Evolutionary conservation across 2,113 vertebrate genomes (phyloP), one percentile per base, ranked within the genome.

Genomic region (Monarcha castaneiventris): DNA sequence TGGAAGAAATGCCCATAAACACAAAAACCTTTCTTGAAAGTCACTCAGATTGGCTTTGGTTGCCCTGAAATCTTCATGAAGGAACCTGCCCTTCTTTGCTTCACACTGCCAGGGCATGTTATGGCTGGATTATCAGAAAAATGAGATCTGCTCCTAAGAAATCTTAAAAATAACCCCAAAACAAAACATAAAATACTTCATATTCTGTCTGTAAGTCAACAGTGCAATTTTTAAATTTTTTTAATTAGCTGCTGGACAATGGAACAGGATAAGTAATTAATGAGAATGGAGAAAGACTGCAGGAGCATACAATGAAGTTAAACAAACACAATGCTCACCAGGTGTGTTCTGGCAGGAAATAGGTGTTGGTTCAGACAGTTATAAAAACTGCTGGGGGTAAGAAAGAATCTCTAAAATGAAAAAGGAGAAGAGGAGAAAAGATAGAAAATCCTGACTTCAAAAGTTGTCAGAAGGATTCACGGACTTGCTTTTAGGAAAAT

Each of bases 51-150:
- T 90, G 14, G 2, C 15, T 68, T 64, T 87, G 33, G 2, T 62
- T 76, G 25, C 20, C 41, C 22, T 61, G 64, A 51, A 52, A 13
- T 49, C 35, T 68, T 41, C 15, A 5, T 22, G 37, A 69, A 82
- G 11, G 29, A 59, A 46, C 49, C 61, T 73, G 32, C 10, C 27
- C 33, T 59, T 37, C 10, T 82, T 67, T n/a, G 13, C 29, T 54
- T 15, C 8, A 1, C 12, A 5, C 30, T 2, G 0, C 20, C 54
- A 21, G 10, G 54, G 25, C 5, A 4, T 20, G 7, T 25, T 67
- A 18, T 44, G 39, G 10, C 23, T 55, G 10, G 32, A 26, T 68
- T 19, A 22, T 43, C 7, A 15, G 37, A 78, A 64, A 72, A 81
- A 46, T 23, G 21, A 32, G 4, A 74, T 13, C 62, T 41, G 16